phyloP scores from a whole-genome alignment of 2,888 invertebrate genomes.

The Eledona agricola region DNA sequence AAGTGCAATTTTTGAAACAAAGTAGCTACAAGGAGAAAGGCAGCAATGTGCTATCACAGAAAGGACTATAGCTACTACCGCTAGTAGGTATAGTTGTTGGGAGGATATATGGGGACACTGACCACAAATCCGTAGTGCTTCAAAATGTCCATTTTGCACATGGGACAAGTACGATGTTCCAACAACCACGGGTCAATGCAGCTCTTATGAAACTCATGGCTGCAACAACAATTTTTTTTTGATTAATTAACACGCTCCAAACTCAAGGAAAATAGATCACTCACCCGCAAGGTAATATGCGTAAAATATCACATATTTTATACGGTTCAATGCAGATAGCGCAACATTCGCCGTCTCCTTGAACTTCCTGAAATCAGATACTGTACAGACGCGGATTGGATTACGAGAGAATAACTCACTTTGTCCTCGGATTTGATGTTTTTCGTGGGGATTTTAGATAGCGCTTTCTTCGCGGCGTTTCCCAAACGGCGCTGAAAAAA shows the following conservation, averaged over 20 bases:
- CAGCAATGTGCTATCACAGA: slow-evolving; percentile 51
- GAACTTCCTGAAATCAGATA: slow-evolving; percentile 70
- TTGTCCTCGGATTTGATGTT: slow-evolving; percentile 87
- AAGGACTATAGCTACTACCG: slow-evolving; percentile 38
- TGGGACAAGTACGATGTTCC: slow-evolving; percentile 94
- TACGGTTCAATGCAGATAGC: slow-evolving; percentile 96
- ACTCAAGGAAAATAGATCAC: slow-evolving; percentile 52
- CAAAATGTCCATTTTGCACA: slow-evolving; percentile 97
- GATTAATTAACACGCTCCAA: not conserved
- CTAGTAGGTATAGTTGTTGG: slow-evolving; percentile 50
- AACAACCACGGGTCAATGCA: slow-evolving; percentile 97
- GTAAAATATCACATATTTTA: slow-evolving; percentile 83
- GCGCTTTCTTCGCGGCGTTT: slow-evolving; percentile 92
- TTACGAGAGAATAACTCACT: slow-evolving; percentile 67
- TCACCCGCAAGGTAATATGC: slow-evolving; percentile 93
- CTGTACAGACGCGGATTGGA: slow-evolving; percentile 2
- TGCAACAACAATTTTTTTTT: slow-evolving; percentile 61
- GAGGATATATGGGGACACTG: slow-evolving; percentile 64
- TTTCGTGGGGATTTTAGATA: slow-evolving; percentile 92
- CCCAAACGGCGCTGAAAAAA: slow-evolving; percentile 82
- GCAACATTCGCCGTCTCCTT: slow-evolving; percentile 88
- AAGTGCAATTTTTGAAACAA: slow-evolving; percentile 41
- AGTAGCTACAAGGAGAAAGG: slow-evolving; percentile 44
- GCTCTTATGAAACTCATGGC: slow-evolving; percentile 94
- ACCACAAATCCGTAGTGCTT: slow-evolving; percentile 89